Percentiles rank a stretch among this genome's conserved stretches.
phyloP scores from a whole-genome alignment of 2,888 invertebrate species.

The Cactoblastis cactorum region DNA sequence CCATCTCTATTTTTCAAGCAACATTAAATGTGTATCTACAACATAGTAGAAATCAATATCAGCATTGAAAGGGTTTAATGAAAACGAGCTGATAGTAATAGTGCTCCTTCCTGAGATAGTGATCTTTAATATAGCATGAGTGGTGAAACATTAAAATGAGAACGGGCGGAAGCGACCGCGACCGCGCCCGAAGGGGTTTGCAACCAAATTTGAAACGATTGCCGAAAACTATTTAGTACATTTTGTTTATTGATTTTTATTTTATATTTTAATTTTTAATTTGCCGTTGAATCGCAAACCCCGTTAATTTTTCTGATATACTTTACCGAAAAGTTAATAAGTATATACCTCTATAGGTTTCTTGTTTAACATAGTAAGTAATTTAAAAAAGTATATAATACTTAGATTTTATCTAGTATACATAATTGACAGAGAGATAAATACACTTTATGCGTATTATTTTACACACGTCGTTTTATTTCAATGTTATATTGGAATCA shows the following conservation, averaged over 20 bases:
- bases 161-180: constrained; percentile 59
- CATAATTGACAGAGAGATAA: too few species aligned
- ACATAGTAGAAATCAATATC: constrained; percentile 14
- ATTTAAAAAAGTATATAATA: too few species aligned
- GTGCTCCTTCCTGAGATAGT: constrained; percentile 71
- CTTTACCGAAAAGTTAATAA: too few species aligned
- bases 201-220: constrained; percentile 15
- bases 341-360: too few species aligned
- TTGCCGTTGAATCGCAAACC: too few species aligned
- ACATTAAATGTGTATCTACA: not conserved
- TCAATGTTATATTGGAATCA: too few species aligned
- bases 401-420: too few species aligned
- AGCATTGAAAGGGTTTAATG: constrained; percentile 66
- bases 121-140: constrained; percentile 76
- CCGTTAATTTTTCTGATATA: too few species aligned
- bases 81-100: constrained; percentile 68
- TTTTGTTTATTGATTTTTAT: not conserved
- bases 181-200: constrained; percentile 52
- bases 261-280: not conserved
- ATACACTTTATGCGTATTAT: too few species aligned
- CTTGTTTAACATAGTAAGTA: too few species aligned
- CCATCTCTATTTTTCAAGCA: too few species aligned
- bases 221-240: constrained; percentile 16
- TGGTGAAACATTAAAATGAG: constrained; percentile 64
- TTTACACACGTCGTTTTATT: too few species aligned